Evolutionary conservation across 2,797 vertebrate species (phyloP).

Genomic region (Coluber constrictor): DNA sequence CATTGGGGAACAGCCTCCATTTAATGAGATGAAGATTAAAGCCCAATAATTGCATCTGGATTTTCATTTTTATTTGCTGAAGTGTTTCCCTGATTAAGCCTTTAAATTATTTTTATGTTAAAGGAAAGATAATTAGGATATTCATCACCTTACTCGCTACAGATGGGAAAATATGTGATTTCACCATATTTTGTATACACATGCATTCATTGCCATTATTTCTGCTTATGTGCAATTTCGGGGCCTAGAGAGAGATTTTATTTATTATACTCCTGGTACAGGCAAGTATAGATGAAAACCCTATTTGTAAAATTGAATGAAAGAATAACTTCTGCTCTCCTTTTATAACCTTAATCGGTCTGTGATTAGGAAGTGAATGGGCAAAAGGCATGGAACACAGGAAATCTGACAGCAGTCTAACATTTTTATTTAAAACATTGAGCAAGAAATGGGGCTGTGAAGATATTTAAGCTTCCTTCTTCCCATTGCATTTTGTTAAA

Average conservation of each 20-base stretch:
- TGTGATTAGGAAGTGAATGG: background rate
- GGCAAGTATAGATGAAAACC: background rate
- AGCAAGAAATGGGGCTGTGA: background rate
- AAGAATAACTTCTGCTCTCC: constrained; percentile 6
- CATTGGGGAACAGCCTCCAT: constrained; percentile 19
- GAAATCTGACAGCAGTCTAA: background rate
- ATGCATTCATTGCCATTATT: background rate
- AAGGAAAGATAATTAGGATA: constrained; percentile 44
- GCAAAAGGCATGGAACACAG: background rate
- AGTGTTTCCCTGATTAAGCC: constrained; percentile 32
- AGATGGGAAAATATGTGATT: constrained; percentile 32
- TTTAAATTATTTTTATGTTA: constrained; percentile 29
- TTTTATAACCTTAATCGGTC: background rate
- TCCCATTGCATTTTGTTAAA: background rate
- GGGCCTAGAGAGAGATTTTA: background rate
- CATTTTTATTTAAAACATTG: background rate
- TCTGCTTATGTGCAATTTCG: constrained; percentile 13
- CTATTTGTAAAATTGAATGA: background rate
- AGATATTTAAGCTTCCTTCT: background rate
- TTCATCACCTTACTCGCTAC: constrained; percentile 28
- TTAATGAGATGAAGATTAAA: constrained; percentile 36
- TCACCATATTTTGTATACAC: constrained; percentile 13
- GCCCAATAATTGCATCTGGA: constrained; percentile 43
- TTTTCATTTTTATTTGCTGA: constrained; percentile 33
- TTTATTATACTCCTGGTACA: constrained; percentile 36